These are phyloP conservation scores for Elymnias hypermnestra DNA, from an alignment of 1,140 invertebrate genomes.

Conservation along the genomic window DNA sequence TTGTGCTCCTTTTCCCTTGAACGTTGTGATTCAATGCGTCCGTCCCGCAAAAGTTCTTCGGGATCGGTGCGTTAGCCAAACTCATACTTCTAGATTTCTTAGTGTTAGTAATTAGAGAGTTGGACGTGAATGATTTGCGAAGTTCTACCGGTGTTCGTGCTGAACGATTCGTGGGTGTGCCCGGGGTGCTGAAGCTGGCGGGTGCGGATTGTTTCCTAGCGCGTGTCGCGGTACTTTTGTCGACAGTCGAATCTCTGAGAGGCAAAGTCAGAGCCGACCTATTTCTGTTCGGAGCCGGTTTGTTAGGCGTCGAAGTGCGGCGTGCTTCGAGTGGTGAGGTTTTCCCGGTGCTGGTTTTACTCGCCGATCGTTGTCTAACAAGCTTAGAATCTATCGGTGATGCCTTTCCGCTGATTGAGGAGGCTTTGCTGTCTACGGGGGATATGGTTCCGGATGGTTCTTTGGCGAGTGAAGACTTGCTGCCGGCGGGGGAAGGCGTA, in stretches of 20 bases:
- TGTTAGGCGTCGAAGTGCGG: slow-evolving; percentile 44
- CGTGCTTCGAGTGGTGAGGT: slow-evolving; percentile 32
- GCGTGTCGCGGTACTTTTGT: slow-evolving; percentile 28
- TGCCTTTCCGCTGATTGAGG: slow-evolving; percentile 29
- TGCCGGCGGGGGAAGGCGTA: slow-evolving; percentile 22
- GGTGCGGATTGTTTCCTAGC: slow-evolving; percentile 57
- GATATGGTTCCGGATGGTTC: slow-evolving; percentile 19
- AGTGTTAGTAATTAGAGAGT: slow-evolving; percentile 30
- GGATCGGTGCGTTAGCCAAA: slow-evolving; percentile 37
- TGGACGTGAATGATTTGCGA: slow-evolving; percentile 55
- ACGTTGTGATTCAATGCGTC: slow-evolving; percentile 34
- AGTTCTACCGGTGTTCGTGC: slow-evolving; percentile 48
- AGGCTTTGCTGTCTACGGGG: slow-evolving; percentile 40
- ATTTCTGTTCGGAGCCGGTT: slow-evolving; percentile 25
- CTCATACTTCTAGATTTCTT: slow-evolving; percentile 65
- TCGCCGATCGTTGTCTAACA: too few species aligned
- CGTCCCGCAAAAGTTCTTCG: slow-evolving; percentile 42
- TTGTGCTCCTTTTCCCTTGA: slow-evolving; percentile 27
- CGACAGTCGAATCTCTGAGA: slow-evolving; percentile 30
- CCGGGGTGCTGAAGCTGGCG: slow-evolving; percentile 53
- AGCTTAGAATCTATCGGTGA: slow-evolving; percentile 44
- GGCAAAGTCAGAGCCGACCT: slow-evolving; percentile 50
- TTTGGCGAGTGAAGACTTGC: slow-evolving; percentile 23
- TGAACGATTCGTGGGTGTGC: slow-evolving; percentile 44
- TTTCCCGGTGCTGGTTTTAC: slow-evolving; percentile 38